Percentiles rank a stretch among this genome's conserved stretches.
phyloP scores from a whole-genome alignment of 2,888 invertebrate genomes.

The Troides aeacus region DNA sequence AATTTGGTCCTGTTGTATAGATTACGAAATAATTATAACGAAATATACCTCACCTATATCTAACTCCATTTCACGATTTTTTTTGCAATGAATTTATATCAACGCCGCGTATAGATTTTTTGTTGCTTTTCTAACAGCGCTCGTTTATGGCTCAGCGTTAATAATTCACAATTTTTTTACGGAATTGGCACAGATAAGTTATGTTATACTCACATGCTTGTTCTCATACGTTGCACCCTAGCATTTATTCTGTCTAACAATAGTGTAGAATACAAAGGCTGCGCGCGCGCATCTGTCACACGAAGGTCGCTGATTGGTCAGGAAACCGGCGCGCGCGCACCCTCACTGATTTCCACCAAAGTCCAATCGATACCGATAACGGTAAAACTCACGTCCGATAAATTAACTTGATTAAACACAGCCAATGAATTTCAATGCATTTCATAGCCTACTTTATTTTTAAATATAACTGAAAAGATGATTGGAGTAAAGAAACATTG shows the following conservation, averaged over 20 bases:
- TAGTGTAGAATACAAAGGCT: constrained; percentile 58
- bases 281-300: constrained; percentile 70
- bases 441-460: too few relatives aligned
- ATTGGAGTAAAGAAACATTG: too few relatives aligned
- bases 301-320: constrained; percentile 53
- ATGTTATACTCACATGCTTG: constrained; percentile 59
- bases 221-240: constrained; percentile 65
- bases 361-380: constrained; percentile 70
- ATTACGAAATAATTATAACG: too few relatives aligned
- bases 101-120: not conserved
- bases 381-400: constrained; percentile 45
- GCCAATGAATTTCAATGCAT: not conserved
- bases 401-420: constrained; percentile 28
- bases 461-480: too few relatives aligned
- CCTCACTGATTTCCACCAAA: constrained; percentile 67
- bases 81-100: not conserved
- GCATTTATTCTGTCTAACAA: constrained; percentile 56
- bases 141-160: constrained; percentile 2
- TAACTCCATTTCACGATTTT: too few relatives aligned
- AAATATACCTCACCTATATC: too few relatives aligned
- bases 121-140: not conserved
- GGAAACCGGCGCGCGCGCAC: constrained; percentile 53
- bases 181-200: constrained; percentile 42
- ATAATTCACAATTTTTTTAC: constrained; percentile 34
- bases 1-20: too few relatives aligned